These are phyloP conservation scores for Platypus cylindrus DNA, from an alignment of 2,888 invertebrate species.

Conservation along the genomic window DNA sequence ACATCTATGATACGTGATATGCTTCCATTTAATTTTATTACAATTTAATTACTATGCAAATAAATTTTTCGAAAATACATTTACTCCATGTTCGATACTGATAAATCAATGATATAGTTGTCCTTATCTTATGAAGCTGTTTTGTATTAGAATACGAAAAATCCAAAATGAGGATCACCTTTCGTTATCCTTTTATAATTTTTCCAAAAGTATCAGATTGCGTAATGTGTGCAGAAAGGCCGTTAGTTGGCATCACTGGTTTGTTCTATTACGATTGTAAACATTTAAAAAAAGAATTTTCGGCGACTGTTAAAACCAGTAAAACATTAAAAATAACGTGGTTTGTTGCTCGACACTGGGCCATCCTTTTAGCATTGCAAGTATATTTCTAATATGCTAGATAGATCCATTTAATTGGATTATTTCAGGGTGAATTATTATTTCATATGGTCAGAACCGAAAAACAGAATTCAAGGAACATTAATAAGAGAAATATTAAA, in stretches of 20 bases:
- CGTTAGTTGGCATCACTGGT: conserved; percentile 6
- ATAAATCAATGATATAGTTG: no score
- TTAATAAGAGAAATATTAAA: conserved; percentile 1
- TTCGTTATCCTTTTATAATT: conserved; percentile 3
- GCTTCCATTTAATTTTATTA: conserved; percentile 1
- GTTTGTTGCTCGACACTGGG: conserved; percentile 2
- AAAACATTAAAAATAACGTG: background rate
- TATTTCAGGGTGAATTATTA: background rate
- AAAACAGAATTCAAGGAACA: background rate
- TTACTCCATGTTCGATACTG: no score
- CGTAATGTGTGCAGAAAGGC: conserved; percentile 12
- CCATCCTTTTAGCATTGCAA: conserved; percentile 5
- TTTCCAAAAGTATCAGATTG: conserved; percentile 12
- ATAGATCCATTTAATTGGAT: background rate
- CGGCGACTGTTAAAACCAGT: background rate
- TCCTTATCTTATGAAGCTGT: no score
- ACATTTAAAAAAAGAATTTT: conserved; percentile 6
- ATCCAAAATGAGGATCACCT: conserved; percentile 5
- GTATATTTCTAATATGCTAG: background rate
- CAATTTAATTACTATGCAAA: background rate
- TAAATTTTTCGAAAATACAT: no score
- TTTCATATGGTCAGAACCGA: background rate
- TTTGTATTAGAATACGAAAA: no score
- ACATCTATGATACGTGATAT: background rate
- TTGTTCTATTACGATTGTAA: conserved; percentile 12